A percentile compares a stretch with the other conserved stretches of the same genome.
Conservation (phyloP, 2,797 vertebrate species). For the Acanthornis magna region DNA sequence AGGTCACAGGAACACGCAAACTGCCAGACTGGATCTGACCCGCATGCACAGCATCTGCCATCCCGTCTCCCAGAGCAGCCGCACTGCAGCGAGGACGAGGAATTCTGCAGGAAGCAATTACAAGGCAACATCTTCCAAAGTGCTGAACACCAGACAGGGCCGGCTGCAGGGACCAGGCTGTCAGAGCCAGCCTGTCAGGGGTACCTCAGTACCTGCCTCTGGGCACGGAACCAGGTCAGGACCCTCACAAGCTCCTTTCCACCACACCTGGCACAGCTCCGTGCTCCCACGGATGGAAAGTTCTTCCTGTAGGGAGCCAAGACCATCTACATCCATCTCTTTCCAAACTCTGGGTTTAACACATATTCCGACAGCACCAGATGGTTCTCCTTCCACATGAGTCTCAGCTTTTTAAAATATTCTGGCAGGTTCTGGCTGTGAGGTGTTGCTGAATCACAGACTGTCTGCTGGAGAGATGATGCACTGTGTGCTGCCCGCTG, state of each 20-base stretch:
- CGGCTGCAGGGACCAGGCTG: background rate
- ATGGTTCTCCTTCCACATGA: background rate
- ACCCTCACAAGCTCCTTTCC: background rate
- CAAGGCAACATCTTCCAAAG: background rate
- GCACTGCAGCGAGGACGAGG: background rate
- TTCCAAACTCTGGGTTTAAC: background rate
- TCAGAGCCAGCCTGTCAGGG: background rate
- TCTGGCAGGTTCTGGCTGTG: background rate
- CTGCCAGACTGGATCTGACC: background rate
- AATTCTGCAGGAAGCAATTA: background rate
- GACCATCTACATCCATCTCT: background rate
- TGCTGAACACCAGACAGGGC: accelerated
- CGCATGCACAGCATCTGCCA: background rate
- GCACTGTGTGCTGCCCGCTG: background rate
- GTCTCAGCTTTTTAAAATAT: background rate
- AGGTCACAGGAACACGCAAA: background rate
- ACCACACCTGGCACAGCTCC: background rate
- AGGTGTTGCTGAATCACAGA: background rate
- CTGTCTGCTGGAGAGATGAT: background rate
- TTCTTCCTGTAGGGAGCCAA: background rate
- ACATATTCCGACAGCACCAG: background rate
- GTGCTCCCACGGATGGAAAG: background rate
- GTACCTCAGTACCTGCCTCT: background rate
- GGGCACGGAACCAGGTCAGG: background rate
- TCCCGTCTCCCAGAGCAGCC: background rate